Evolutionary conservation across 2,888 invertebrate genomes (phyloP).

Genomic region (Lasioglossum zephyrum): DNA sequence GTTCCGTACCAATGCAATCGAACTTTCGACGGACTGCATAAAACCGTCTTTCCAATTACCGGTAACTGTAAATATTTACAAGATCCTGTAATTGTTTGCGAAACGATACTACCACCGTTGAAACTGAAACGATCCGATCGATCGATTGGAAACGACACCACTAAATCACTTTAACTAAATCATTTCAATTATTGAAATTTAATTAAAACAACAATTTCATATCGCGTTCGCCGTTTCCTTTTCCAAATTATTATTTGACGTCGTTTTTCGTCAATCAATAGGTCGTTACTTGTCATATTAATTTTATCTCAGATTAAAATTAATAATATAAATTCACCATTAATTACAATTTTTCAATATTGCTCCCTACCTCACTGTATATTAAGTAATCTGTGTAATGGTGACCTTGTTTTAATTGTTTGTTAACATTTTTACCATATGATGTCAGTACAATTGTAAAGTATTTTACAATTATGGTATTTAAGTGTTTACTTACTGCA

Average conservation of each 20-base stretch:
- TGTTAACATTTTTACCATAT: too few relatives aligned
- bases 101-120: not conserved
- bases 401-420: too few relatives aligned
- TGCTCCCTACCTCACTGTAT: too few relatives aligned
- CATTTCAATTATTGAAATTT: not conserved
- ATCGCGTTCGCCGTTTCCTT: too few relatives aligned
- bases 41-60: constrained; percentile 18
- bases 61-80: constrained; percentile 25
- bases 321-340: too few relatives aligned
- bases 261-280: not conserved
- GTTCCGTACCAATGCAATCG: constrained; percentile 51
- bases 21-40: constrained; percentile 54
- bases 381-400: too few relatives aligned
- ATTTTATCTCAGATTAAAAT: not conserved
- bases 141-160: not conserved
- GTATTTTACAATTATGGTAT: too few relatives aligned
- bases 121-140: not conserved
- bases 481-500: too few relatives aligned
- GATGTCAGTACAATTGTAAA: too few relatives aligned
- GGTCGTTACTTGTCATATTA: not conserved
- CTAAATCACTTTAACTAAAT: too few relatives aligned
- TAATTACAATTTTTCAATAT: too few relatives aligned
- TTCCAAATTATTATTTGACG: too few relatives aligned
- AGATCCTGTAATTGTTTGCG: constrained; percentile 6
- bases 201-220: not conserved